These are phyloP conservation scores for Conger conger DNA, from an alignment of 2,113 vertebrate species.

Conservation along the genomic window DNA sequence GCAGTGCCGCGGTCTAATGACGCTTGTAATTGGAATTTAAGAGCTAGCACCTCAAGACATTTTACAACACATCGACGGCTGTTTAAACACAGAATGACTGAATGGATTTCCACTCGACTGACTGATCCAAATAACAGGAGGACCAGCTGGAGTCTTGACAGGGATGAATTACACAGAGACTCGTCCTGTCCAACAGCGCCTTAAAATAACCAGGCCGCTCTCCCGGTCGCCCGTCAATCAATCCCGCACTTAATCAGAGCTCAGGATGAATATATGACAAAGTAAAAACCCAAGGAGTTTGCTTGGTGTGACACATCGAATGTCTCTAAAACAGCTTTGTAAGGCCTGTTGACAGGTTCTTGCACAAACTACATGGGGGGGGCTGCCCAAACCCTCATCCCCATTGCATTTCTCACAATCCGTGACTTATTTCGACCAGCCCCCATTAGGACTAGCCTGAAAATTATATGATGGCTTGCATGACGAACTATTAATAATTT, in stretches of 20 bases:
- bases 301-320: too few species aligned
- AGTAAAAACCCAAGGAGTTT: not conserved
- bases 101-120: not conserved
- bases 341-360: too few species aligned
- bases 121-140: not conserved
- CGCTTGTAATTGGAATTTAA: conserved; percentile 5
- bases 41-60: not conserved
- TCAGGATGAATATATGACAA: not conserved
- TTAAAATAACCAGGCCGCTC: not conserved
- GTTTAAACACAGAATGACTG: not conserved
- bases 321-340: too few species aligned
- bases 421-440: too few species aligned
- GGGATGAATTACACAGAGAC: not conserved
- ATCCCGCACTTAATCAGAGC: not conserved
- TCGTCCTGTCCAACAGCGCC: not conserved
- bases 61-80: not conserved
- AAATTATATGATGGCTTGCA: too few species aligned
- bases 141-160: not conserved
- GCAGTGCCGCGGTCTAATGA: not conserved
- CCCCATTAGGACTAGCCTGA: too few species aligned
- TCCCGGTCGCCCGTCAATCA: not conserved
- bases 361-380: too few species aligned
- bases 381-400: too few species aligned
- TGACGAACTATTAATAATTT: too few species aligned
- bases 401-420: too few species aligned